A percentile compares a stretch with the other conserved stretches of the same genome.
These are phyloP conservation scores for Drosophila kuntzei DNA, from an alignment of 2,888 invertebrate genomes.

Conservation along the genomic window DNA sequence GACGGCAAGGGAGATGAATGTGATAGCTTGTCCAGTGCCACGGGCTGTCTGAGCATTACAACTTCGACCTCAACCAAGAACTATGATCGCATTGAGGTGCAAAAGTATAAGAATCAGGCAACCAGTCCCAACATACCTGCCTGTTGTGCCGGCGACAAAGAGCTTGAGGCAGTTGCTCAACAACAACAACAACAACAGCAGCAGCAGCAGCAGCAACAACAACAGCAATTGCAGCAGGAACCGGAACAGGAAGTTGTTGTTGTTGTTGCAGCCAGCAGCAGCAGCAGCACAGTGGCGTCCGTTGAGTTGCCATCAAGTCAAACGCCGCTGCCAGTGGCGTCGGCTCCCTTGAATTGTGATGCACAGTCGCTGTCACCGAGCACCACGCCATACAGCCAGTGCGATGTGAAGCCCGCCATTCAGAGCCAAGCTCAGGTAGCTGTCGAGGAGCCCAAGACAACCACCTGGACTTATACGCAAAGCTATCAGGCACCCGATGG, in stretches of 20 bases:
- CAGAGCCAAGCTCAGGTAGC: conserved; percentile 61
- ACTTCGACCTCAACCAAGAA: conserved; percentile 83
- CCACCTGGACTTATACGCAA: conserved; percentile 83
- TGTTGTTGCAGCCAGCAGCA: conserved; percentile 43
- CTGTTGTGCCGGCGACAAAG: conserved; percentile 71
- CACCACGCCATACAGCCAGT: conserved; percentile 83
- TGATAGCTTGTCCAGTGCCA: conserved; percentile 77
- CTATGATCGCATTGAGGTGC: conserved; percentile 84
- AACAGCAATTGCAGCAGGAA: conserved; percentile 17
- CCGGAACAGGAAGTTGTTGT: conserved; percentile 28
- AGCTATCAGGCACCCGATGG: conserved; percentile 84
- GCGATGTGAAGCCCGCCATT: conserved; percentile 64
- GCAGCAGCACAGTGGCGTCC: conserved; percentile 32
- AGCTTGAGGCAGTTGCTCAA: conserved; percentile 43
- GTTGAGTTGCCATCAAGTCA: conserved; percentile 64
- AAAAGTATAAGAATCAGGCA: conserved; percentile 85
- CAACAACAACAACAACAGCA: conserved; percentile 30
- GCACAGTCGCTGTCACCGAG: conserved; percentile 82
- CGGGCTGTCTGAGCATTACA: conserved; percentile 80
- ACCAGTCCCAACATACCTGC: conserved; percentile 85
- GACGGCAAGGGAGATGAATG: conserved; percentile 75
- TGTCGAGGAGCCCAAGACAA: conserved; percentile 75
- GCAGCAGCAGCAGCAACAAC: conserved; percentile 23
- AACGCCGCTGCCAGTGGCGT: conserved; percentile 60
- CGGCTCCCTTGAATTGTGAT: conserved; percentile 71